These are phyloP conservation scores for Scaptomyza tumidula DNA, from an alignment of 2,888 invertebrate genomes.

Conservation along the genomic window DNA sequence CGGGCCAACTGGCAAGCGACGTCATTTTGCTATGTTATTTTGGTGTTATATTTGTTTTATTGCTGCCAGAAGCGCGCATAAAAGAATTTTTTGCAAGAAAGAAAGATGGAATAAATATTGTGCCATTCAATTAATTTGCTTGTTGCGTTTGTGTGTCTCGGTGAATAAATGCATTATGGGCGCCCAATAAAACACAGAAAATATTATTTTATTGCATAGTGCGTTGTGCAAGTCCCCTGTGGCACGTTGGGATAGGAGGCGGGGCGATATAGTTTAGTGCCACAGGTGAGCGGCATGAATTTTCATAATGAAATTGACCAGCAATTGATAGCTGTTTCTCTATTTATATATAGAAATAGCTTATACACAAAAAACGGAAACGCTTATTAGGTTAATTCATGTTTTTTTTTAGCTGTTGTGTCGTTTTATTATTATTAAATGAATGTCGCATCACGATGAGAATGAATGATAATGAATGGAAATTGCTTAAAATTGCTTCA, in stretches of 20 bases:
- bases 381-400: conserved; percentile 14
- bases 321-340: background rate
- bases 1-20: conserved; percentile 36
- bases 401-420: background rate
- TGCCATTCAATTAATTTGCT: conserved; percentile 63
- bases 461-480: background rate
- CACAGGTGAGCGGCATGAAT: conserved; percentile 10
- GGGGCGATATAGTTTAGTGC: background rate
- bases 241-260: background rate
- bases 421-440: conserved; percentile 2
- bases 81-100: background rate
- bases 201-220: background rate
- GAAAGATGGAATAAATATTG: conserved; percentile 25
- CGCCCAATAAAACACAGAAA: conserved; percentile 14
- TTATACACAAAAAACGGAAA: conserved; percentile 2
- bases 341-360: background rate
- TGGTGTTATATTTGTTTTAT: background rate
- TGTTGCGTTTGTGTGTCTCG: conserved; percentile 25
- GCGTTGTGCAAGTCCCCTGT: background rate
- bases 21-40: conserved; percentile 47
- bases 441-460: conserved; percentile 1
- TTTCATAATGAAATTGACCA: conserved; percentile 13
- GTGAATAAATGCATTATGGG: conserved; percentile 43
- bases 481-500: conserved; percentile 12
- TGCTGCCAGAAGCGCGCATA: conserved; percentile 2